Percentiles rank a stretch among this genome's conserved stretches.
These are phyloP conservation scores for Hydrozoanthus tunicans DNA, from an alignment of 64 coral and sea anemone genomes.

Conservation along the genomic window DNA sequence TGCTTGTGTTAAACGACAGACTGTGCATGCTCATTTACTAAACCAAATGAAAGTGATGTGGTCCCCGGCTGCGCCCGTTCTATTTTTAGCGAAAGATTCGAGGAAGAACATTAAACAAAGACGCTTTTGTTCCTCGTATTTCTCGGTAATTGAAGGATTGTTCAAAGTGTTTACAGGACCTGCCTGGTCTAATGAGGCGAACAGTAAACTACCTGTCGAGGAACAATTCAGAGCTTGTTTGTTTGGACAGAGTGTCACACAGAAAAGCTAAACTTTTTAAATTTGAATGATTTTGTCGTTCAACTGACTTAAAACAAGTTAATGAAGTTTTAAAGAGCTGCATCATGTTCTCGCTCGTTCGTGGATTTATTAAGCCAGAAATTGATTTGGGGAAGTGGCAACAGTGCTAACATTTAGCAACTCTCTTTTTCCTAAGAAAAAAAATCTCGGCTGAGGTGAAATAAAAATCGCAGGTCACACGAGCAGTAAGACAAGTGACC, in stretches of 20 bases:
- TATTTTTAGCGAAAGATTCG: no score
- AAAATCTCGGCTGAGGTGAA: not conserved
- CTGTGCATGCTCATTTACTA: no score
- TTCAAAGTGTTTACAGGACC: not conserved
- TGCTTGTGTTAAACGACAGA: no score
- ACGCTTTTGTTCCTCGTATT: no score
- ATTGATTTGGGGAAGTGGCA: not conserved
- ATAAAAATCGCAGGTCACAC: conserved; percentile 16
- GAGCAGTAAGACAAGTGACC: conserved; percentile 25
- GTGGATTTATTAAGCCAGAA: not conserved
- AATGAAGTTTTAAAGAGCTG: not conserved
- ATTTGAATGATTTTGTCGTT: conserved; percentile 14
- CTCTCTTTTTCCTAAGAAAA: not conserved
- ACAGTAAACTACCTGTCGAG: conserved; percentile 22
- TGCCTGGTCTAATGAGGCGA: not conserved
- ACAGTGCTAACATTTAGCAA: not conserved
- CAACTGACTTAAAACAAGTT: not conserved
- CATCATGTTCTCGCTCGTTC: not conserved
- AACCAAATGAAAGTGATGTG: no score
- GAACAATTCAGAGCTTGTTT: not conserved
- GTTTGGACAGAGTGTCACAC: not conserved
- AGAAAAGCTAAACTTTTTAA: conserved; percentile 35
- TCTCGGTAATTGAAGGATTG: no score
- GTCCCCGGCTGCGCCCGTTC: no score
- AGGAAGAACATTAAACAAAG: no score